Evolutionary conservation across 2,113 vertebrate species (phyloP).

Genomic region (Galemys pyrenaicus): DNA sequence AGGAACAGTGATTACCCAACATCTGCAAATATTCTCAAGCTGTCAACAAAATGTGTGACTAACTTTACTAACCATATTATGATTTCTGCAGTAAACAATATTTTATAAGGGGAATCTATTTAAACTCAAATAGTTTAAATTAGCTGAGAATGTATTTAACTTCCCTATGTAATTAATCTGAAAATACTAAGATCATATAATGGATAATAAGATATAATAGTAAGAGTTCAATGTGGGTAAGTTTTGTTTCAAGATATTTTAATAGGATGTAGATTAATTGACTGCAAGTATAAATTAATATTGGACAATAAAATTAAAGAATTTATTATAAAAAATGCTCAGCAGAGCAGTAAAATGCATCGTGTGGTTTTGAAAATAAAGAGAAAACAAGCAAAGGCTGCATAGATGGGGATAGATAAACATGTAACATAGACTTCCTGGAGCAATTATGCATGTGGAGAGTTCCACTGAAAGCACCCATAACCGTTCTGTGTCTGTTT

Average conservation of each 20-base stretch:
- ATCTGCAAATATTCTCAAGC: constrained; percentile 78
- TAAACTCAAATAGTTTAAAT: constrained; percentile 50
- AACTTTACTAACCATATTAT: constrained; percentile 64
- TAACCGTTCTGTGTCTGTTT: neutral
- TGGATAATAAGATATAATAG: neutral
- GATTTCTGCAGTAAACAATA: constrained; percentile 69
- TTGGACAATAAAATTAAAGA: constrained; percentile 62
- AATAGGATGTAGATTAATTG: constrained; percentile 70
- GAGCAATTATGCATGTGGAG: constrained; percentile 59
- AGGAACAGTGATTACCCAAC: constrained; percentile 74
- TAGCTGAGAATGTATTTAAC: constrained; percentile 24
- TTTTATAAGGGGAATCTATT: constrained; percentile 71
- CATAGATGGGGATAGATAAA: constrained; percentile 29
- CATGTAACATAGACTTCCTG: constrained; percentile 59
- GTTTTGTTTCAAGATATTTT: constrained; percentile 70
- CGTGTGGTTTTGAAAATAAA: constrained; percentile 27
- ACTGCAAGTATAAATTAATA: constrained; percentile 64
- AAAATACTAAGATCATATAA: neutral
- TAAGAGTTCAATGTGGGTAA: constrained; percentile 63
- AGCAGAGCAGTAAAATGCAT: neutral
- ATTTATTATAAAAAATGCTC: constrained; percentile 63
- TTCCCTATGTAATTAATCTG: neutral
- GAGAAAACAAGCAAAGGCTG: neutral
- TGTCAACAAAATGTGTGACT: constrained; percentile 79
- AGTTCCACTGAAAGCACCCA: constrained; percentile 54